Conservation (phyloP, 2,797 vertebrate species). For the Allobates femoralis region DNA sequence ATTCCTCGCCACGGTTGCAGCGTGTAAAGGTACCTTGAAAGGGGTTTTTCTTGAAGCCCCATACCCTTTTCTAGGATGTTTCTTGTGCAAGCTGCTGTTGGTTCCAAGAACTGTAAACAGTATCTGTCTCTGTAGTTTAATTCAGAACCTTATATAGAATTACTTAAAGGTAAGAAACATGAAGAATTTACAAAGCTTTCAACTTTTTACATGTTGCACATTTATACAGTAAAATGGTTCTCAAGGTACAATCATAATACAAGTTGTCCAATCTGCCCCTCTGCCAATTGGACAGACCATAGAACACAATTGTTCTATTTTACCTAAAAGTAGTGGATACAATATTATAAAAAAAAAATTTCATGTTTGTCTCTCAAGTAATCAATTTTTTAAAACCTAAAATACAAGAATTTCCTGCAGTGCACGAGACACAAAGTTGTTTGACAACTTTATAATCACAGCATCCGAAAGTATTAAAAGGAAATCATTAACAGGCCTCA, state of each 20-base stretch:
- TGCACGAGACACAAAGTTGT: background rate
- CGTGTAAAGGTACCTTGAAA: too few species aligned
- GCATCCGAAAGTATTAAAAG: background rate
- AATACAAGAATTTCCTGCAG: background rate
- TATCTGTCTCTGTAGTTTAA: too few species aligned
- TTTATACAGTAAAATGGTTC: too few species aligned
- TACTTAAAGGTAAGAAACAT: background rate
- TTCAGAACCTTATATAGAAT: background rate
- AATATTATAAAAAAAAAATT: background rate
- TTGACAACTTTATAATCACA: conserved; percentile 11
- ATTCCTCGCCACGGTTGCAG: too few species aligned
- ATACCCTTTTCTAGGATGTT: too few species aligned
- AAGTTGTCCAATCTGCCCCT: too few species aligned
- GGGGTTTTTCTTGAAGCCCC: too few species aligned
- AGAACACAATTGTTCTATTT: background rate
- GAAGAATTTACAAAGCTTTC: background rate
- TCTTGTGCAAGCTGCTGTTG: background rate
- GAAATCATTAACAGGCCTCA: conserved; percentile 17
- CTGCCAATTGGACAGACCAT: background rate
- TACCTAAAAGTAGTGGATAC: background rate
- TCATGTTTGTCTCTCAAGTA: background rate
- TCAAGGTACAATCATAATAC: too few species aligned
- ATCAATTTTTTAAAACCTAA: background rate
- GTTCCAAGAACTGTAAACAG: too few species aligned
- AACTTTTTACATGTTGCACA: too few species aligned